Evolutionary conservation across 2,888 invertebrate species (phyloP), one percentile per base, ranked within the genome.

Genomic region (Malacosoma neustria): DNA sequence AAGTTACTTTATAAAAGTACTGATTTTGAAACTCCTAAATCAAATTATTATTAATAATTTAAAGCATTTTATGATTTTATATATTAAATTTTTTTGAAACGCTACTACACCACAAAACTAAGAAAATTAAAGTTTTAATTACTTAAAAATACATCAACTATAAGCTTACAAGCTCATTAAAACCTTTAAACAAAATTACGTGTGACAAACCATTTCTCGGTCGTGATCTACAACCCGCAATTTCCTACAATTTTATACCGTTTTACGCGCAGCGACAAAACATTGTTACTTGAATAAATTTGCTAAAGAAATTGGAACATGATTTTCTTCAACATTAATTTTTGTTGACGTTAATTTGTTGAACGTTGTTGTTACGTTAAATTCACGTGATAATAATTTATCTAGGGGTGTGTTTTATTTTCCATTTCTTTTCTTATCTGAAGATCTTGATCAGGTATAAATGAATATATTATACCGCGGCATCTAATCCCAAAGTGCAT

Each of bases 261-360:
- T 22, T 22, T 22, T 7, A 22, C 22, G 22, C 22, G 5, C 2
- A 5, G 5, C 22, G 2, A 22, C 22, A 9, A 5, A 22, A 22
- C 9, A 6, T 22, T 22, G 22, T 22, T 1, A 22, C n/a, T n/a
- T n/a, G n/a, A n/a, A n/a, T 4, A 22, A 22, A 22, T 4, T 22
- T 22, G 5, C 4, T 22, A 22, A 22, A 22, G 22, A 22, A 22
- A 4, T 22, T 22, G 22, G 5, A 7, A 22, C 22, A 22, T 3
- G 22, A 22, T 35, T 35, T 35, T 14, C 30, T 33, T 29, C 15
- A 15, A 36, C 30, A 35, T 12, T 33, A 39, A 39, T 39, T 39
- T 38, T 39, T 35, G 32, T 11, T 29, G 39, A 39, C 39, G 35
- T 14, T 35, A 35, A 39, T 39, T 12, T 14, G 6, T 22, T 1